Base-by-base conservation (phyloP, 2,888 invertebrate genomes). In the Drosophila mettleri region DNA sequence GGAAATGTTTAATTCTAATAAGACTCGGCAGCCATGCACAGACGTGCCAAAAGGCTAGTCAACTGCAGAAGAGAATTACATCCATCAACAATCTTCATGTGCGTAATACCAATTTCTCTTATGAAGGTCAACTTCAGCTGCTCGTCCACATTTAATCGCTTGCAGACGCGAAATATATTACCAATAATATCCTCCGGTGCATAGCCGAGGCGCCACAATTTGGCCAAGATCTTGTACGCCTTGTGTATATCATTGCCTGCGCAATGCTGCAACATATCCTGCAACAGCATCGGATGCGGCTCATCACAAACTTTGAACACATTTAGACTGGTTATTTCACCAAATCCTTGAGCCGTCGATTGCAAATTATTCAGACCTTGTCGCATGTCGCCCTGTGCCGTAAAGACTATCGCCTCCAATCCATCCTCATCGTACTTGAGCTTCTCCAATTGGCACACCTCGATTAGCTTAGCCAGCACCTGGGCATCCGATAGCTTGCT, bases 261-360 rank as follows among this genome's bases (percentile, higher is more conserved):
- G 92, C 99, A 99, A 80, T 95, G 94, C 73, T 96, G 95, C 49
- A 99, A 93, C 98, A 99, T 98, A 86, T 96, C 95, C 91, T 97
- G 96, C 51, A 99, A 95, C 2, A 98, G 93, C 91, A 98, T 94
- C 0, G 99, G 99, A 93, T 99, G 99, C 0, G 99, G 99, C 92
- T 99, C 99, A 92, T 99, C 99, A 91, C 99, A 99, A 10, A 99
- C 98, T 94, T 98, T 98, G 91, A 99, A 99, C 20, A 99, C 99
- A 93, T 98, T 97, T 78, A 96, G 96, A 52, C 97, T 95, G 77
- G 95, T 97, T n/a, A 99, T 96, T 87, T 96, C 95, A 1, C 95
- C 96, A 93, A 98, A 99, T 9, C 98, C 98, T 91, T 98, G 98
- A 52, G 95, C 96, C 0, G 98, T 98, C 0, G 98, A 97, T 93